Evolutionary conservation across 1,140 invertebrate species (phyloP), one percentile per base, ranked within the genome.

Genomic region (Caenorhabditis tropicalis): DNA sequence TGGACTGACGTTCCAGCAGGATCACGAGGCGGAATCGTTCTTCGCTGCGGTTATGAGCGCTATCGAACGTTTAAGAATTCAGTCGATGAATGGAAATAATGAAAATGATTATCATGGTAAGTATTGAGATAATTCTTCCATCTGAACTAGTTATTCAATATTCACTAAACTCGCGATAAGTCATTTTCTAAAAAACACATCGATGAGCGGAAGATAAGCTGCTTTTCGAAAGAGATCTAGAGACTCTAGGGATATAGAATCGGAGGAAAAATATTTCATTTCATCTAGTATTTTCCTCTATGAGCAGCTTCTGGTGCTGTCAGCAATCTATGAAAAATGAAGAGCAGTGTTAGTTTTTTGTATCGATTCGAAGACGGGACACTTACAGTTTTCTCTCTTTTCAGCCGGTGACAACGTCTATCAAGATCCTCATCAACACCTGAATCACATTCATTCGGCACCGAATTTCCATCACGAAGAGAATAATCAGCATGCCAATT

Each of bases 321-420:
- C 12, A 6, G 39, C 5, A 43, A 43, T 43, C 5, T 6, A 6
- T 43, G 12, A 43, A 43, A 43, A 43, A 12, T 43, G 39, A 5
- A 43, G 39, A 12, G 39, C 5, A 43, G 5, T 43, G 12, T 5
- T 43, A 12, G 12, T 6, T 43, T 5, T 6, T 43, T 43, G 39
- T 6, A 43, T 6, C 12, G 39, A 43, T 43, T 12, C 39, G 12
- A 43, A 43, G 39, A 6, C 12, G 39, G 12, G 12, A 43, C 39
- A 43, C 39, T 43, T 5, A 46, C 21, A 24, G 24, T 33, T 15
- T 43, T 24, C 43, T 24, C 2, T 10, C 24, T 24, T 74, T 74
- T 5, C 65, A 74, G 65, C 27, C 15, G n/a, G 6, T n/a, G 65
- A 74, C 65, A 74, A 74, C n/a, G 65, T 74, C 65, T 74, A 74